Base-by-base conservation (phyloP, 2,888 invertebrate species). In the Xylota segnis region DNA sequence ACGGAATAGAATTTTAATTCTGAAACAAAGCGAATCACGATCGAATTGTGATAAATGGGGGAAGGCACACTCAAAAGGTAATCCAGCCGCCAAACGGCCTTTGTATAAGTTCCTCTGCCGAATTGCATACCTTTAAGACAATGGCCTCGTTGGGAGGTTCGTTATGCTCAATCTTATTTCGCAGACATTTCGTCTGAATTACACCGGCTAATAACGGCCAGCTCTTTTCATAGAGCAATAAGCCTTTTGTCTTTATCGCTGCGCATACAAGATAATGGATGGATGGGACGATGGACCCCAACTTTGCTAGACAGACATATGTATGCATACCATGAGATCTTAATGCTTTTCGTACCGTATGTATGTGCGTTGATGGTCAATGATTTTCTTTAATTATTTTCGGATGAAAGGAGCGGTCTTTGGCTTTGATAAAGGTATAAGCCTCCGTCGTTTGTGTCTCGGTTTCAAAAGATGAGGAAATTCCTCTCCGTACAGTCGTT, bases 181-280 rank as follows among this genome's bases (percentile, higher is more conserved):
- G 83, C 83, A 83, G 83, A 83, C 83, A 78, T 68, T 78, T 79
- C 74, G 78, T 83, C 83, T 79, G 78, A 75, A 79, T 63, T 78
- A 75, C 70, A 83, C 83, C 74, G 78, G 83, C 83, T 78, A 83
- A 83, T 83, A 83, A 70, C 43, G 65, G 65, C 23, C 68, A 78
- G 70, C 66, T 58, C 65, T 52, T 83, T 71, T 75, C 75, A 75
- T 75, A 70, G 14, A 63, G 61, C 74, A 66, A 16, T 65, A 59
- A 58, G 71, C 43, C 71, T 72, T 77, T 83, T 83, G 77, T 77
- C 68, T 82, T 83, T 47, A 72, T 66, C 40, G 37, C 43, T 16
- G 34, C 58, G 23, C 34, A 37, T 52, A 32, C 40, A 58, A 23
- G 54, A 61, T 59, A 66, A 66, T 54, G 40, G 37, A 77, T 66